Base-by-base conservation (phyloP, 2,113 vertebrate genomes). In the Procavia capensis region DNA sequence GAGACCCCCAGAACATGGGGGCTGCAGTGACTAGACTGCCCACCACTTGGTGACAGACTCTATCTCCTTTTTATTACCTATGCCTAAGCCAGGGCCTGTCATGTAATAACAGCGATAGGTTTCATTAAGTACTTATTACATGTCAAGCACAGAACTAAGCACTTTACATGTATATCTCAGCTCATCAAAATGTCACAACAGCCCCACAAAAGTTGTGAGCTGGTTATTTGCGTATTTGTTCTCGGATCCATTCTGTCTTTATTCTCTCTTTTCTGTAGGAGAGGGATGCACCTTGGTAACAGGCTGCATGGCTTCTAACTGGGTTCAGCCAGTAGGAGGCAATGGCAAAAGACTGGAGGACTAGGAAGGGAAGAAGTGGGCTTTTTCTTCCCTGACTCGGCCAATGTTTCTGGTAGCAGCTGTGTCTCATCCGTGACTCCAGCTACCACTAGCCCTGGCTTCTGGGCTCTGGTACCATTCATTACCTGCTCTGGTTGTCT, bases 381-480 rank as follows among this genome's bases (percentile, higher is more conserved):
- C 2, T 54, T 61, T 68, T 50, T 36, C 36, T 45, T 39, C 9
- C 6, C 29, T n/a, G 25, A 84, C 0, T 2, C 1, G 1, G 20
- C n/a, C 34, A 34, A 39, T 41, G n/a, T 29, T 45, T 54, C 9
- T 11, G 3, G 45, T 4, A 22, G 24, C 31, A 76, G 41, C 31
- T 25, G 36, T 31, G 90, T 72, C 57, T 74, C 31, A 54, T 74
- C 43, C 74, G 13, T 5, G 43, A 50, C 27, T 27, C 29, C 34
- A 34, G 27, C 25, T 36, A 29, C 16, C n/a, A 14, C 47, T 20
- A 43, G 14, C 5, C 39, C 76, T 80, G 87, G 68, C n/a, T 91
- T 83, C n/a, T 50, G 1, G 57, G 5, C 25, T 39, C 16, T 29
- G 25, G 27, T 14, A 4, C 75, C 25, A 19, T 36, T 79, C 25